Conservation (phyloP, 2,797 vertebrate species). For the Gastrophryne carolinensis region DNA sequence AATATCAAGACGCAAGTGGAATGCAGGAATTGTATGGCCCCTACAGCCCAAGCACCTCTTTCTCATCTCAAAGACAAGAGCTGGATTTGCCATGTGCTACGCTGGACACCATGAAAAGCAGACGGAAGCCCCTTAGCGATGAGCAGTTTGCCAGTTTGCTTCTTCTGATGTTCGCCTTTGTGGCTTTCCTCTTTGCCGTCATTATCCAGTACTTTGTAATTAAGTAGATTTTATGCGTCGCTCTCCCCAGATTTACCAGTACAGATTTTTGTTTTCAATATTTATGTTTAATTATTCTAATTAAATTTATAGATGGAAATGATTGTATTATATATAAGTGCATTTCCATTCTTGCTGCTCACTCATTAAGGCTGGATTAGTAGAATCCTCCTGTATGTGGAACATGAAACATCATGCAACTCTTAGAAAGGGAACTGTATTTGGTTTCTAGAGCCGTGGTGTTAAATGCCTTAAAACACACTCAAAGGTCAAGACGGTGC, state of each 20-base stretch:
- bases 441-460: slow-evolving; percentile 41
- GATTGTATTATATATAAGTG: slow-evolving; percentile 43
- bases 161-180: slow-evolving; percentile 66
- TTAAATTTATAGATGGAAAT: slow-evolving; percentile 57
- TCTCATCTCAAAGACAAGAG: slow-evolving; percentile 64
- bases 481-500: slow-evolving; percentile 9
- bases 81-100: slow-evolving; percentile 12
- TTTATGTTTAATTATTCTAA: slow-evolving; percentile 59
- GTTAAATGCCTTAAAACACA: slow-evolving; percentile 55
- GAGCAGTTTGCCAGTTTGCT: slow-evolving; percentile 67
- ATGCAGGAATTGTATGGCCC: slow-evolving; percentile 68
- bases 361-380: slow-evolving; percentile 55
- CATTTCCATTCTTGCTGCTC: slow-evolving; percentile 61
- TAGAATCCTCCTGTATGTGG: slow-evolving; percentile 53
- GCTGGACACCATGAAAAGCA: slow-evolving; percentile 39
- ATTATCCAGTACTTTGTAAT: slow-evolving; percentile 75
- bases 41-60: slow-evolving; percentile 67
- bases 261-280: slow-evolving; percentile 58
- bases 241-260: slow-evolving; percentile 47
- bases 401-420: slow-evolving; percentile 46
- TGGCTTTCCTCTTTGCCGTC: slow-evolving; percentile 72
- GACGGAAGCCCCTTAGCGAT: slow-evolving; percentile 59
- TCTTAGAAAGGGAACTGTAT: slow-evolving; percentile 46
- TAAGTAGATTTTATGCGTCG: slow-evolving; percentile 60
- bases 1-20: slow-evolving; percentile 64